Evolutionary conservation across 2,888 invertebrate genomes (phyloP).

Genomic region (Ecliptopera silaceata): DNA sequence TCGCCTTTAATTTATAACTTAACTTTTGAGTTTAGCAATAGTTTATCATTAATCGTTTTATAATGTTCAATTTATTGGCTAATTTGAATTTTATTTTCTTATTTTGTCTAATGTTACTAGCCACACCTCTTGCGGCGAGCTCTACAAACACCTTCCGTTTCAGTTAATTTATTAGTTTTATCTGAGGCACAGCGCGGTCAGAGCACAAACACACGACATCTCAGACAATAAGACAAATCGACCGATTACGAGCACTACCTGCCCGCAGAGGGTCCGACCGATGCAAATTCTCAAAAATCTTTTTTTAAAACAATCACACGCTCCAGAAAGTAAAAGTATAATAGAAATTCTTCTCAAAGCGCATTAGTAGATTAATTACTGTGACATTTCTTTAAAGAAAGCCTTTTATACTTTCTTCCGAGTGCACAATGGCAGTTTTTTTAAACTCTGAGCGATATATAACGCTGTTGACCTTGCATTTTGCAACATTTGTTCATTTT

Average conservation of each 20-base stretch:
- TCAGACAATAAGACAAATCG: slow-evolving; percentile 81
- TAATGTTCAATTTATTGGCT: slow-evolving; percentile 47
- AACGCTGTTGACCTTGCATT: slow-evolving; percentile 66
- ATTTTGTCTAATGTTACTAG: slow-evolving; percentile 57
- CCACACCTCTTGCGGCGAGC: slow-evolving; percentile 69
- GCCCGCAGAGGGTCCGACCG: slow-evolving; percentile 66
- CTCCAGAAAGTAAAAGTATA: slow-evolving; percentile 75
- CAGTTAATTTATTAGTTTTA: slow-evolving; percentile 79
- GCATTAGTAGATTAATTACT: slow-evolving; percentile 76
- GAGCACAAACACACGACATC: slow-evolving; percentile 78
- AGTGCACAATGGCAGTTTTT: slow-evolving; percentile 46
- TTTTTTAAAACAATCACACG: slow-evolving; percentile 61
- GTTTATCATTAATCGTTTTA: slow-evolving; percentile 47
- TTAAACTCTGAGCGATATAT: slow-evolving; percentile 38
- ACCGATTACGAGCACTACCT: slow-evolving; percentile 79
- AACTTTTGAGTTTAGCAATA: slow-evolving; percentile 56
- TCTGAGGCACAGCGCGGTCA: slow-evolving; percentile 77
- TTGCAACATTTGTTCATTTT: slow-evolving; percentile 76
- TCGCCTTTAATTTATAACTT: slow-evolving; percentile 71
- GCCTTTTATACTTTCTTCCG: slow-evolving; percentile 61
- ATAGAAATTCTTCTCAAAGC: slow-evolving; percentile 52
- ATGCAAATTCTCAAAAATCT: slow-evolving; percentile 64
- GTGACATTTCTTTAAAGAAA: slow-evolving; percentile 65
- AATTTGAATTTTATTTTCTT: slow-evolving; percentile 32
- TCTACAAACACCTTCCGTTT: slow-evolving; percentile 78